A percentile compares a stretch with the other conserved stretches of the same genome.
Conservation (phyloP, 2,888 invertebrate species). For the Drosophila leonis region DNA sequence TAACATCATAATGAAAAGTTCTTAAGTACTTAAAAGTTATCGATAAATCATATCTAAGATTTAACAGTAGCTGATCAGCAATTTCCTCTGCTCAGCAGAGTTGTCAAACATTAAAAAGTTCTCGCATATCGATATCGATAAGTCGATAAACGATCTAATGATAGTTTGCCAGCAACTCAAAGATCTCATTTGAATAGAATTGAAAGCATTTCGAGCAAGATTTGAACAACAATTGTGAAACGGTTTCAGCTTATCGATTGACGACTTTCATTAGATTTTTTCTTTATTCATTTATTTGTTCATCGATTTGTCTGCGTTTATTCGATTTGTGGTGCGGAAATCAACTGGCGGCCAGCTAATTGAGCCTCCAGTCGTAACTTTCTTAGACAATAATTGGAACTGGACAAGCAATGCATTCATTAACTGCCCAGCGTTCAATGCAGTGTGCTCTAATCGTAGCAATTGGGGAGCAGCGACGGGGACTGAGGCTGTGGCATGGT, state of each 20-base stretch:
- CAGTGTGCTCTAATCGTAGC: constrained; percentile 9
- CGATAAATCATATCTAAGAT: neutral
- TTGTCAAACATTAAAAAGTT: neutral
- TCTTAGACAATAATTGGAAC: constrained; percentile 35
- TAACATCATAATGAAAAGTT: neutral
- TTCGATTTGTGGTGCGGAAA: constrained; percentile 37
- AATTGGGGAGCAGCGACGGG: neutral
- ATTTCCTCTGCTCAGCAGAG: too few species aligned
- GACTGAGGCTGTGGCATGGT: neutral
- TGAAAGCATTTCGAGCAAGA: neutral
- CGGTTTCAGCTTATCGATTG: neutral
- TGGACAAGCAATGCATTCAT: constrained; percentile 41
- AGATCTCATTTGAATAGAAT: neutral
- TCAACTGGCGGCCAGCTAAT: constrained; percentile 41
- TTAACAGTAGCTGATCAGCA: neutral
- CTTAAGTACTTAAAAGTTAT: neutral
- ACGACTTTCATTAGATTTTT: constrained; percentile 1
- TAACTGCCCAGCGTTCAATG: constrained; percentile 29
- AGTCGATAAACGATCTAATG: neutral
- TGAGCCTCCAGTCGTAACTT: constrained; percentile 25
- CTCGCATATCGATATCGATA: neutral
- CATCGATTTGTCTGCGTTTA: constrained; percentile 5
- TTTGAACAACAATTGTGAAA: neutral
- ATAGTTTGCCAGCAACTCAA: neutral
- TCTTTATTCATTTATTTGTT: constrained; percentile 1